Evolutionary conservation across 2,888 invertebrate genomes (phyloP).

Genomic region (Parthenolecanium corni): DNA sequence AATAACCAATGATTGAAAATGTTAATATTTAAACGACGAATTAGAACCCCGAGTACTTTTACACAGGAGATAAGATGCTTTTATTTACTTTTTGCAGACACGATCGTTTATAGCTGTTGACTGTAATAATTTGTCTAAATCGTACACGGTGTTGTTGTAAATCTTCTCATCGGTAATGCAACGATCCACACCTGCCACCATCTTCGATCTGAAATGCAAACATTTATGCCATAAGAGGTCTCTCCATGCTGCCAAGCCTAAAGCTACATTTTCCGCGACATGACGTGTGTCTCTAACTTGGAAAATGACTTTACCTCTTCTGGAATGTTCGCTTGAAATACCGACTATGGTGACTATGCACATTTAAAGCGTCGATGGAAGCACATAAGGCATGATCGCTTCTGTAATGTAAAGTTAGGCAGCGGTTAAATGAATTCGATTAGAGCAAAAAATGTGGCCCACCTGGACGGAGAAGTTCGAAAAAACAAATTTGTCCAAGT

Average conservation of each 20-base stretch:
- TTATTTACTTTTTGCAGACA: slow-evolving; percentile 31
- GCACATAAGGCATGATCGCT: slow-evolving; percentile 22
- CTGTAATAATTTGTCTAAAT: slow-evolving; percentile 48
- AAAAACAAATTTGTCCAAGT: too few species aligned
- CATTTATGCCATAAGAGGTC: background rate
- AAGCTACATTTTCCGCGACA: too few species aligned
- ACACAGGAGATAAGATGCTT: background rate
- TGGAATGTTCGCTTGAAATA: slow-evolving; percentile 20
- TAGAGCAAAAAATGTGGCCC: too few species aligned
- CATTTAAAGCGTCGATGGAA: slow-evolving; percentile 27
- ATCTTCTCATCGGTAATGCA: slow-evolving; percentile 50
- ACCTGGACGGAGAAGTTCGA: too few species aligned
- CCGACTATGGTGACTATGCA: slow-evolving; percentile 23
- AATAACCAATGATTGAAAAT: background rate
- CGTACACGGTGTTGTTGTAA: slow-evolving; percentile 55
- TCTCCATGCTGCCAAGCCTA: too few species aligned
- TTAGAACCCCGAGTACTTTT: too few species aligned
- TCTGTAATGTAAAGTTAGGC: slow-evolving; percentile 25
- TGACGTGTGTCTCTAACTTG: background rate
- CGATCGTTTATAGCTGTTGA: slow-evolving; percentile 26
- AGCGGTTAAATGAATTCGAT: background rate
- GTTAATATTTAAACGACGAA: background rate
- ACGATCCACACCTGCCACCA: slow-evolving; percentile 55
- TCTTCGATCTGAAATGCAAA: slow-evolving; percentile 42
- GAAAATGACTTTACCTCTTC: slow-evolving; percentile 3